A percentile compares a stretch with the other conserved stretches of the same genome.
phyloP scores from a whole-genome alignment of 2,888 invertebrate genomes.

The Drosophila subsilvestris region DNA sequence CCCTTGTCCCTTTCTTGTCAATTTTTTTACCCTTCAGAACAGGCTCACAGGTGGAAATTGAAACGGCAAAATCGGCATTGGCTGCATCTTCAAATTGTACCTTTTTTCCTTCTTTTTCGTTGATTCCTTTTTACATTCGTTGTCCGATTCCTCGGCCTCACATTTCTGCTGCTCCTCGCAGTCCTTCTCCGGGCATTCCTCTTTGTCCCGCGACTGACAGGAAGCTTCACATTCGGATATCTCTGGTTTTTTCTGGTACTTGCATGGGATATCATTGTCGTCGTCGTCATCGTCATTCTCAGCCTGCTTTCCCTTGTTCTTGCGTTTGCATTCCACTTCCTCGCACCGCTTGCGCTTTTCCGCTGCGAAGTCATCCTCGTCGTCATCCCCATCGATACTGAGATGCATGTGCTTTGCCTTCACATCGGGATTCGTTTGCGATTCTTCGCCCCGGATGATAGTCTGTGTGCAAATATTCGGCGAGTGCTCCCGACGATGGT shows the following conservation, averaged over 20 bases:
- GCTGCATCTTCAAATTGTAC: background rate
- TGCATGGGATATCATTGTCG: slow-evolving; percentile 1
- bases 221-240: too few species aligned
- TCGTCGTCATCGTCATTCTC: background rate
- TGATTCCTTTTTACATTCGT: background rate
- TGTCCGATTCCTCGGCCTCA: background rate
- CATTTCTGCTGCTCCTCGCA: background rate
- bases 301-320: background rate
- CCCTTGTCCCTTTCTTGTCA: background rate
- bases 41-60: slow-evolving; percentile 12
- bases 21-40: background rate
- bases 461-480: slow-evolving; percentile 61
- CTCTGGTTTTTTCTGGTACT: background rate
- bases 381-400: slow-evolving; percentile 18
- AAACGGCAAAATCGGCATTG: background rate
- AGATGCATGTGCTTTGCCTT: slow-evolving; percentile 51
- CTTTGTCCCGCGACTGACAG: background rate
- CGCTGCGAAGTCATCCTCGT: background rate
- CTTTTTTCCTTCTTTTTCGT: background rate
- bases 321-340: slow-evolving; percentile 5
- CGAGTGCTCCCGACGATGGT: background rate
- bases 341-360: background rate
- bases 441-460: slow-evolving; percentile 50
- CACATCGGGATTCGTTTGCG: slow-evolving; percentile 38
- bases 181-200: background rate